Percentiles rank a stretch among this genome's conserved stretches.
phyloP scores from a whole-genome alignment of 2,797 vertebrate genomes.

The Kryptopterus vitreolus region DNA sequence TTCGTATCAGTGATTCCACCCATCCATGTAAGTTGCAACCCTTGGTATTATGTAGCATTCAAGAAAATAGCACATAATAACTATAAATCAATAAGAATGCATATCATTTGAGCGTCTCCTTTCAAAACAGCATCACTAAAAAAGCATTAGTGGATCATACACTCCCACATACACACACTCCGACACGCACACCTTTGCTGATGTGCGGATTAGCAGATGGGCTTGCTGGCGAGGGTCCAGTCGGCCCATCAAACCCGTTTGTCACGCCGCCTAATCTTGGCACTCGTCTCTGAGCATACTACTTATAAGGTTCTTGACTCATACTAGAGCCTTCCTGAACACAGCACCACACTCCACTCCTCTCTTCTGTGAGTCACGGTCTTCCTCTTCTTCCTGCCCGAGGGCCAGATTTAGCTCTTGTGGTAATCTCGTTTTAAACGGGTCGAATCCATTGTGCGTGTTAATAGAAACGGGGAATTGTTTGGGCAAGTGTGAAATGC shows the following conservation, averaged over 20 bases:
- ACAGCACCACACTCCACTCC: not conserved
- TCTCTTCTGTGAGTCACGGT: conserved; percentile 20
- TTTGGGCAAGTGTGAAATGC: not conserved
- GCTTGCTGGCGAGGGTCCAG: conserved; percentile 4
- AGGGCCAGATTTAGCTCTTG: conserved; percentile 6
- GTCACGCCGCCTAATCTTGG: conserved; percentile 13
- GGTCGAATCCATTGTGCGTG: not conserved
- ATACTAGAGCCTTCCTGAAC: conserved; percentile 9
- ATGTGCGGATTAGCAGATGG: conserved; percentile 27
- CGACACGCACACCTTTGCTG: not conserved
- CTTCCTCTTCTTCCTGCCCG: conserved; percentile 1
- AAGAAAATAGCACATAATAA: not conserved
- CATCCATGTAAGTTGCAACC: not conserved
- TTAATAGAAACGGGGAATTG: not conserved
- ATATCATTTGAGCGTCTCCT: not conserved
- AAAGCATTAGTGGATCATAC: conserved; percentile 21
- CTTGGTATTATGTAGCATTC: not conserved
- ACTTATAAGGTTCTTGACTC: conserved; percentile 30
- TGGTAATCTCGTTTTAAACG: not conserved
- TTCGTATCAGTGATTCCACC: not conserved
- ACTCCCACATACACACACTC: not conserved
- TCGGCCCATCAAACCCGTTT: conserved; percentile 9
- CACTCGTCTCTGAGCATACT: conserved; percentile 20
- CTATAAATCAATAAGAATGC: not conserved
- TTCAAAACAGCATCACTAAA: conserved; percentile 10